Conservation (phyloP, 2,113 vertebrate genomes). For the Tringa solitaria region DNA sequence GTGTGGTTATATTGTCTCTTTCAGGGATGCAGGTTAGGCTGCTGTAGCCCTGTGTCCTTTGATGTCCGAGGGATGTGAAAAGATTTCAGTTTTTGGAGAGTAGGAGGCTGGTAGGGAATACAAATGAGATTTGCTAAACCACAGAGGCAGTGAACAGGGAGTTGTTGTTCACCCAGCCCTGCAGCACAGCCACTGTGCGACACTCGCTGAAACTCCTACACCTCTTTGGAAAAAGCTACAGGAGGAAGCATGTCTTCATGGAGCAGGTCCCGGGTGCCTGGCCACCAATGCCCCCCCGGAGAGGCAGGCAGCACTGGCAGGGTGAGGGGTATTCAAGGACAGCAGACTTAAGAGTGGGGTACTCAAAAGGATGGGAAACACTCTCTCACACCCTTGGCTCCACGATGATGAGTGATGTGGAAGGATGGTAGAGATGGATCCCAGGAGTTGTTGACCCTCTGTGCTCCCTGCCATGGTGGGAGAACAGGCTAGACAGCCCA, state of each 20-base stretch:
- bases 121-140: not conserved
- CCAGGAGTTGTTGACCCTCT: fast-evolving
- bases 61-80: not conserved
- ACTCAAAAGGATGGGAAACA: not conserved
- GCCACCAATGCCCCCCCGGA: fast-evolving
- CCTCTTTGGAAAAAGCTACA: not conserved
- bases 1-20: not conserved
- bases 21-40: not conserved
- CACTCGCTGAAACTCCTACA: not conserved
- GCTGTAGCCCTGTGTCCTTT: not conserved
- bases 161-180: not conserved
- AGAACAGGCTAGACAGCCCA: not conserved
- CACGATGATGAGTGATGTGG: not conserved
- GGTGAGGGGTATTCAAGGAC: not conserved
- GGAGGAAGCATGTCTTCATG: not conserved
- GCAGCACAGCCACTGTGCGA: not conserved
- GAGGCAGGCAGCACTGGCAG: not conserved
- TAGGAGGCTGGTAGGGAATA: not conserved
- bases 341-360: not conserved
- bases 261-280: not conserved
- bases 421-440: not conserved
- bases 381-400: not conserved
- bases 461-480: not conserved
- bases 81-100: not conserved
- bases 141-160: not conserved